These are phyloP conservation scores for Ciconia nigra DNA, from an alignment of 2,797 vertebrate genomes.

Conservation along the genomic window DNA sequence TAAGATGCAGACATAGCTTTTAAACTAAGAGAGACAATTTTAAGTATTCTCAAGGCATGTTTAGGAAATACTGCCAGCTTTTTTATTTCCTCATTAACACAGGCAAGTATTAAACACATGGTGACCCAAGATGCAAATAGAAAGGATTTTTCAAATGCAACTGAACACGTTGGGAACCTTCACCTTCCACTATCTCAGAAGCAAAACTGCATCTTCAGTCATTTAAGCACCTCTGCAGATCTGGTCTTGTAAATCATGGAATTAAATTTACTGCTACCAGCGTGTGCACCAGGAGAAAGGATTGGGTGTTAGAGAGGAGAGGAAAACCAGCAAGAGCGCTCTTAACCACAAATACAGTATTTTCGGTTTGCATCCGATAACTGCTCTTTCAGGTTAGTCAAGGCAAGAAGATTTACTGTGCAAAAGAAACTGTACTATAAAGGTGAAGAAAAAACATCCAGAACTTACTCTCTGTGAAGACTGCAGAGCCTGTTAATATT, in stretches of 20 bases:
- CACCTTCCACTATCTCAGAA: background rate
- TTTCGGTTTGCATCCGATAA: background rate
- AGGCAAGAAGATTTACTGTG: background rate
- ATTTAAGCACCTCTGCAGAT: background rate
- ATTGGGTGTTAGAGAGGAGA: background rate
- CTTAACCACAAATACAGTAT: background rate
- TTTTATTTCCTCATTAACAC: background rate
- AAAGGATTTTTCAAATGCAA: background rate
- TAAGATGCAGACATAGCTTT: background rate
- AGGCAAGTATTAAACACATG: background rate
- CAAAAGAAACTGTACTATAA: background rate
- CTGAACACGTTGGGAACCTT: background rate
- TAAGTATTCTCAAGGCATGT: background rate
- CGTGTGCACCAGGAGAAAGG: background rate
- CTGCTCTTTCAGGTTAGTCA: background rate
- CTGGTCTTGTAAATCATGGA: background rate
- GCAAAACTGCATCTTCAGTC: background rate
- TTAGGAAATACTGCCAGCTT: background rate
- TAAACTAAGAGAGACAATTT: background rate
- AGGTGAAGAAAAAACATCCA: constrained; percentile 4
- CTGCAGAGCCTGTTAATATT: constrained; percentile 43
- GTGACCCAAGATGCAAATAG: background rate
- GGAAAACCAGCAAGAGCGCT: background rate
- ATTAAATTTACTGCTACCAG: background rate
- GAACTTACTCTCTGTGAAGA: background rate